A percentile compares a stretch with the other conserved stretches of the same genome.
These are phyloP conservation scores for Proteles cristata DNA, from an alignment of 2,113 vertebrate genomes.

Conservation along the genomic window DNA sequence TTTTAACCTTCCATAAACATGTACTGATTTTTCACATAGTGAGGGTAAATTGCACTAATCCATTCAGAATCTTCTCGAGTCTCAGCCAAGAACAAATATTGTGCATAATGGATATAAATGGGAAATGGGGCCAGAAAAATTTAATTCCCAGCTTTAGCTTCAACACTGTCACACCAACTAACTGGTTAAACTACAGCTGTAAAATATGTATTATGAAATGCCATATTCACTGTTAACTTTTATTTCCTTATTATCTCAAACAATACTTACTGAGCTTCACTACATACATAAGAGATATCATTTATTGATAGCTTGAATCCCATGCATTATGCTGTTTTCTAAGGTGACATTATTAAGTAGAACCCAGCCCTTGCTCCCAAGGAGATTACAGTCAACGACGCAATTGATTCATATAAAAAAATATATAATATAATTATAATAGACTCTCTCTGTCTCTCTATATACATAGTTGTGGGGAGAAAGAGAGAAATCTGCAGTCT, in stretches of 20 bases:
- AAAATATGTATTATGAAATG: neutral
- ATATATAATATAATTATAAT: neutral
- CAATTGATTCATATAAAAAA: neutral
- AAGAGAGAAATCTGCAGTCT: neutral
- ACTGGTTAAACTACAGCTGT: neutral
- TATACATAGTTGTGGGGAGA: neutral
- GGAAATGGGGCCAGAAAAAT: neutral
- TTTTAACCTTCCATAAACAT: neutral
- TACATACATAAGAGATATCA: neutral
- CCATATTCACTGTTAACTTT: neutral
- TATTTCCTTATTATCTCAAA: neutral
- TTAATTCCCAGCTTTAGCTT: neutral
- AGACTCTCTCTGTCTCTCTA: neutral
- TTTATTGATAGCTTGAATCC: neutral
- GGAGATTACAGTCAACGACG: neutral
- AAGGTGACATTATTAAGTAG: neutral
- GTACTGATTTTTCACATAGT: constrained; percentile 28
- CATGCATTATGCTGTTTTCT: neutral
- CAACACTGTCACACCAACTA: neutral
- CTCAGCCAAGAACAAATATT: neutral
- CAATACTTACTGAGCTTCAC: neutral
- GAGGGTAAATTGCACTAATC: neutral
- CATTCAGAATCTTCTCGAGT: neutral
- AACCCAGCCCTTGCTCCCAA: neutral
- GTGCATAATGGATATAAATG: neutral